These are phyloP conservation scores for Agapetus fuscipes DNA, from an alignment of 2,888 invertebrate genomes.

Conservation along the genomic window DNA sequence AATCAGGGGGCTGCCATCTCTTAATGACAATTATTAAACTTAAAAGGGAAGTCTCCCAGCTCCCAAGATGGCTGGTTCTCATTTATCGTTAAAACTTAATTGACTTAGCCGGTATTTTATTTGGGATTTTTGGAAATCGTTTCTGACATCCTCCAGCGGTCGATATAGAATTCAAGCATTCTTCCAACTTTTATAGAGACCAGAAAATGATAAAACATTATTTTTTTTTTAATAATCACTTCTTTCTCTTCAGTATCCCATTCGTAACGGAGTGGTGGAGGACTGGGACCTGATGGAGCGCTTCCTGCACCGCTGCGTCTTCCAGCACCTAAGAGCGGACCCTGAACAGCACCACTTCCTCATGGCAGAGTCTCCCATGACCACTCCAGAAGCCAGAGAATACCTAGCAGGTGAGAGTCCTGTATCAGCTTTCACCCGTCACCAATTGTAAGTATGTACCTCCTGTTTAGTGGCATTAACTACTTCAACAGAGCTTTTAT, in stretches of 20 bases:
- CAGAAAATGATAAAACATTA: neutral
- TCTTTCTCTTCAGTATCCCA: conserved; percentile 69
- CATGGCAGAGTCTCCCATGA: conserved; percentile 96
- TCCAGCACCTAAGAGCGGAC: conserved; percentile 95
- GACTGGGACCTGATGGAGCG: conserved; percentile 99
- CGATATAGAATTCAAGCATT: neutral
- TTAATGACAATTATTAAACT: too few relatives aligned
- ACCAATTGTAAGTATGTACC: too few relatives aligned
- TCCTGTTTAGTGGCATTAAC: too few relatives aligned
- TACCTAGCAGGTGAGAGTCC: conserved; percentile 59
- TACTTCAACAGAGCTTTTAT: too few relatives aligned
- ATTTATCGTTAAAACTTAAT: too few relatives aligned
- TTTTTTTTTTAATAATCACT: conserved; percentile 1
- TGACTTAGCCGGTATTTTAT: too few relatives aligned
- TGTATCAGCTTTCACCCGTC: too few relatives aligned
- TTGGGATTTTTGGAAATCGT: too few relatives aligned
- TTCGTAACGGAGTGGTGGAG: conserved; percentile 96
- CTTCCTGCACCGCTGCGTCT: conserved; percentile 96
- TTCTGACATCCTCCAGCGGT: too few relatives aligned
- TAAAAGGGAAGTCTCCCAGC: too few relatives aligned
- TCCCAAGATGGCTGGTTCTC: too few relatives aligned
- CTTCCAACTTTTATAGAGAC: neutral
- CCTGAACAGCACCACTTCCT: conserved; percentile 99
- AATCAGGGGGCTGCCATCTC: too few relatives aligned
- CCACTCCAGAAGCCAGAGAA: conserved; percentile 97